Evolutionary conservation across 2,888 invertebrate species (phyloP), one percentile per base, ranked within the genome.

Genomic region (Hedychridium roseum): DNA sequence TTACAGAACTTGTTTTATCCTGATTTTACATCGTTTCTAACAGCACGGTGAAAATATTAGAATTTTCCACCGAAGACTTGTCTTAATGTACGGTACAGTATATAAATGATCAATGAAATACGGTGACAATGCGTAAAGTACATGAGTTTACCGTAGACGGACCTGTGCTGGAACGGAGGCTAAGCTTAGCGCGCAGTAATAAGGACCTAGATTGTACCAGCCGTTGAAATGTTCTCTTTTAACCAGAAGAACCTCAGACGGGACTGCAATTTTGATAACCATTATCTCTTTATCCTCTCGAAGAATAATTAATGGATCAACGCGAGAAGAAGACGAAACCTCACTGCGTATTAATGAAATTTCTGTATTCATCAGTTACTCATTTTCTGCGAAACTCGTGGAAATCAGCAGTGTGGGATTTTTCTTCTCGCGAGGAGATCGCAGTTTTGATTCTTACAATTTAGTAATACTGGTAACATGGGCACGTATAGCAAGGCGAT

Each of bases 151-250:
- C 28, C 54, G 31, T 50, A 15, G 49, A 57, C 67, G 46, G 55
- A 91, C 83, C 73, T 91, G 91, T 3, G 85, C 76, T 0, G 92
- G 91, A 7, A 92, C 82, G 40, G 87, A 85, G 0, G 90, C 85
- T n/a, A 88, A 78, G 0, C 89, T 86, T 66, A 89, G 77, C 0
- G 92, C 91, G 5, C 85, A 84, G 73, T 89, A 93, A 70, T 92
- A 92, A 0, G 92, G 86, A 68, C 89, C 88, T 14, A 92, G 73
- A 1, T 87, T 84, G 70, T 92, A 93, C 92, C 92, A 93, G 36
- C 89, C 85, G 76, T 93, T 93, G 72, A 92, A 92, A 67, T 92
- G 88, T 71, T 93, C 92, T 36, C 91, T 81, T 73, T 91, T 92
- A 6, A 92, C 77, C 12, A 91, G 79, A 60, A 87, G 87, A 1